Conservation (phyloP, 2,113 vertebrate species). For the Laticauda laticaudata region DNA sequence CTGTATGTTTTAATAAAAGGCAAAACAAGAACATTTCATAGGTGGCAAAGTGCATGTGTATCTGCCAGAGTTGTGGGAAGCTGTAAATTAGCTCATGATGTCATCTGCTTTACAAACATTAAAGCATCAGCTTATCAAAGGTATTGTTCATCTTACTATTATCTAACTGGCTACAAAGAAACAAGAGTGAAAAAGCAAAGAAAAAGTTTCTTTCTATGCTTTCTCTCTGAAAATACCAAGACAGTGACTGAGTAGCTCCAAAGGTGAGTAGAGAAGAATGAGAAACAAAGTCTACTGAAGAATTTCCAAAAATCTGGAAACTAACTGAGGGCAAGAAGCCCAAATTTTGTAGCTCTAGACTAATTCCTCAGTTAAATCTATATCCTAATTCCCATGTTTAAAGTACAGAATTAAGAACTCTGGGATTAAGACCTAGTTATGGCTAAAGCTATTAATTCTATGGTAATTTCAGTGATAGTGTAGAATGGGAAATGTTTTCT, state of each 20-base stretch:
- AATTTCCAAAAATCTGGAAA: neutral
- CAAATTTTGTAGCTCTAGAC: neutral
- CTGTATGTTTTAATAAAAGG: neutral
- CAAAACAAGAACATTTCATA: neutral
- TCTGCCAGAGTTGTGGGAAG: neutral
- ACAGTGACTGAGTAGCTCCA: neutral
- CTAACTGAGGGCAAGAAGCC: neutral
- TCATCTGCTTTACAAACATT: neutral
- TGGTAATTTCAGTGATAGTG: neutral
- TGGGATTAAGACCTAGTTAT: neutral
- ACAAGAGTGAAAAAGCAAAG: neutral
- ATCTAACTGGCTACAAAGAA: neutral
- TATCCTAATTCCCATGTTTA: neutral
- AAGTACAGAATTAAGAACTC: fast-evolving
- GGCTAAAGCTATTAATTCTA: neutral
- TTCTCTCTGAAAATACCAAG: neutral
- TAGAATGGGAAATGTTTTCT: neutral
- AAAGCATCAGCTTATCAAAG: neutral
- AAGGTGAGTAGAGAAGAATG: neutral
- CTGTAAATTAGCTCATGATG: neutral
- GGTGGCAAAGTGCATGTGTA: neutral
- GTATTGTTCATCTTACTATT: neutral
- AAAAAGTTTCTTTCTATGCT: neutral
- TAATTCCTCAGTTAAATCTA: neutral
- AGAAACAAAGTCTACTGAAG: neutral